Evolutionary conservation across 1,140 invertebrate genomes (phyloP).

Genomic region (Drosophila nikananu): DNA sequence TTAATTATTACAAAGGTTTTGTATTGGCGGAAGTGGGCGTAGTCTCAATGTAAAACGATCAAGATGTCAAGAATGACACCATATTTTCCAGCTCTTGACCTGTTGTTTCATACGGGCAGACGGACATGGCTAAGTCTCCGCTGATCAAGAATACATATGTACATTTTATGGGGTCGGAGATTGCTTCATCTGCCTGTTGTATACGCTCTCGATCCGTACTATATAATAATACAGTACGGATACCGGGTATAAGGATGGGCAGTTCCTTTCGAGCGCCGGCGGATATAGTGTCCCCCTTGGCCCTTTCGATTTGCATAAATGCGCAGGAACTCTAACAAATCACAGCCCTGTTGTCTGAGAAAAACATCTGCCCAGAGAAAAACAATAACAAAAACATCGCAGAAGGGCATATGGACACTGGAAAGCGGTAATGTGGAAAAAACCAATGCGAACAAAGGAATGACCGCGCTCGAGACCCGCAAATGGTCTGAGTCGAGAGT

Average conservation of each 20-base stretch:
- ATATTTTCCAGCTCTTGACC: not conserved
- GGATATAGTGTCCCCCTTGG: conserved; percentile 4
- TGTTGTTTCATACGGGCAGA: too few species aligned
- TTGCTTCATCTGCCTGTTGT: not conserved
- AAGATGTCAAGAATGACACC: not conserved
- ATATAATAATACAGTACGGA: not conserved
- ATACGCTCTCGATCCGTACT: not conserved
- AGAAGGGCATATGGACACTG: conserved; percentile 31
- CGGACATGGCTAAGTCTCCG: not conserved
- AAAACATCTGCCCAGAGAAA: conserved; percentile 42
- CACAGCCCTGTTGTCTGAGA: conserved; percentile 25
- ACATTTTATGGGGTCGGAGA: not conserved
- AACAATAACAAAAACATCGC: conserved; percentile 5
- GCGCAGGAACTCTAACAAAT: conserved; percentile 18
- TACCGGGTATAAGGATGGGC: not conserved
- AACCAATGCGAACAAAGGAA: conserved; percentile 78
- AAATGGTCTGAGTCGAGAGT: conserved; percentile 40
- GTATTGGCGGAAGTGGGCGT: not conserved
- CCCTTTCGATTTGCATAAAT: conserved; percentile 19
- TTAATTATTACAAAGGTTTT: not conserved
- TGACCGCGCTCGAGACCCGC: conserved; percentile 64
- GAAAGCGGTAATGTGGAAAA: conserved; percentile 60
- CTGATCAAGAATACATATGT: not conserved
- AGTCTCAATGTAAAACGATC: not conserved
- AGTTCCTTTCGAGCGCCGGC: not conserved